Evolutionary conservation across 2,888 invertebrate species (phyloP).

Genomic region (Candidula unifasciata): DNA sequence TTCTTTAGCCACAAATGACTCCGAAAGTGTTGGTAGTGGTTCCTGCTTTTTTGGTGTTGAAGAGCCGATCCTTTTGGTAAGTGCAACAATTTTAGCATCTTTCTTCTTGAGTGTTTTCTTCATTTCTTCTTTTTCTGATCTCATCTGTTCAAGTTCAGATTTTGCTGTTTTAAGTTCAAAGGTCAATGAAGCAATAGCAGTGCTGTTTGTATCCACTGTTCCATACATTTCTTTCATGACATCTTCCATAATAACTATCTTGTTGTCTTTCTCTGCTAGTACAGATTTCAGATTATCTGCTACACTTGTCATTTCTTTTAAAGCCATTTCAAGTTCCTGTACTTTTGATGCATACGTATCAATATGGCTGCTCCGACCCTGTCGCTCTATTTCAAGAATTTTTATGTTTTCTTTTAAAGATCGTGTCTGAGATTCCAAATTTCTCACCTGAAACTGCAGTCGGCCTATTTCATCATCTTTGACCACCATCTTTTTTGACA

Average conservation of each 20-base stretch:
- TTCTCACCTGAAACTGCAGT: slow-evolving; percentile 49
- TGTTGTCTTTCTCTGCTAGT: slow-evolving; percentile 51
- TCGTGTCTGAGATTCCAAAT: slow-evolving; percentile 49
- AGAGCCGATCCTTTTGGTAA: slow-evolving; percentile 54
- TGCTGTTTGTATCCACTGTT: slow-evolving; percentile 43
- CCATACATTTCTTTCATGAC: slow-evolving; percentile 54
- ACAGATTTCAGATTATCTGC: slow-evolving; percentile 48
- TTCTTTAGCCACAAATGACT: slow-evolving; percentile 34
- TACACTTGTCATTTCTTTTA: slow-evolving; percentile 46
- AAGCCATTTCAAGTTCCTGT: slow-evolving; percentile 44
- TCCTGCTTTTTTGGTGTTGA: slow-evolving; percentile 48
- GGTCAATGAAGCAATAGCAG: slow-evolving; percentile 44
- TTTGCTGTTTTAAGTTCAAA: slow-evolving; percentile 48
- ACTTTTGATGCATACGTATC: slow-evolving; percentile 33
- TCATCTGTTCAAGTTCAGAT: slow-evolving; percentile 14
- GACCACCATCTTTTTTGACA: not conserved
- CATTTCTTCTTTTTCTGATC: slow-evolving; percentile 54
- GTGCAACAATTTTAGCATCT: slow-evolving; percentile 61
- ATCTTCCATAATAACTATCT: slow-evolving; percentile 49
- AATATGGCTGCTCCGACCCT: slow-evolving; percentile 40
- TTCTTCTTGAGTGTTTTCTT: slow-evolving; percentile 59
- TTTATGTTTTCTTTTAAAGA: slow-evolving; percentile 47
- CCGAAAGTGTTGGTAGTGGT: slow-evolving; percentile 22
- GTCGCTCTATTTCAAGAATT: slow-evolving; percentile 44
- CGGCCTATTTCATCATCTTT: slow-evolving; percentile 20